Evolutionary conservation across 2,797 vertebrate genomes (phyloP), one percentile per base, ranked within the genome.

Genomic region (Rhabdomys pumilio): DNA sequence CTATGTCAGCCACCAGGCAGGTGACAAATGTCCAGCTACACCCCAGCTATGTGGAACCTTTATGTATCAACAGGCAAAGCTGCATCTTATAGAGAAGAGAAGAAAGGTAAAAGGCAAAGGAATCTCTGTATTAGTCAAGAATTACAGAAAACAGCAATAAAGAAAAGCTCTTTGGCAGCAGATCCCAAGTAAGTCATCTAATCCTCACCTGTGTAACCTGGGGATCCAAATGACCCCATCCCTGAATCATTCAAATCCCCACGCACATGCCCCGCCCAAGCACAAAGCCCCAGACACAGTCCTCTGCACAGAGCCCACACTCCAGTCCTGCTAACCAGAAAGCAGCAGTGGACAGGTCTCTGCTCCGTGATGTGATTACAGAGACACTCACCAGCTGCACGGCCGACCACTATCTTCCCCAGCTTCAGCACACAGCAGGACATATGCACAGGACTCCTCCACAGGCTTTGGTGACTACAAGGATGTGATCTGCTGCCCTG

Each of bases 91-190:
- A 41, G 57, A 75, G 84, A 72, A 26, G 22, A 15, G n/a, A 19
- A 38, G 47, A n/a, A 7, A 19, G 63, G 26, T 13, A 63, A 14
- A 88, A 81, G 81, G 47, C 61, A 94, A 20, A 34, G 69, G 24
- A 47, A n/a, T 92, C 81, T 85, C 53, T 82, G 82, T 41, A 91
- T 47, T n/a, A 47, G 38, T 82, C 29, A 96, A 89, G 57, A 63
- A 24, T 53, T 38, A 96, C 95, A 91, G 93, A 22, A 89, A 95
- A n/a, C 92, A 92, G 47, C 0, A 55, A 88, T 90, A 75, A 83
- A 26, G 6, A 44, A 86, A 90, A 73, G 81, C 41, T 82, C 41
- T 77, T 87, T 3, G 72, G 44, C 69, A 89, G 73, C n/a, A 22
- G 89, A 86, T 14, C 34, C n/a, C 26, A 88, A 53, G 26, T 31